Base-by-base conservation (phyloP, 2,888 invertebrate genomes). In the Folsomia manolachei region DNA sequence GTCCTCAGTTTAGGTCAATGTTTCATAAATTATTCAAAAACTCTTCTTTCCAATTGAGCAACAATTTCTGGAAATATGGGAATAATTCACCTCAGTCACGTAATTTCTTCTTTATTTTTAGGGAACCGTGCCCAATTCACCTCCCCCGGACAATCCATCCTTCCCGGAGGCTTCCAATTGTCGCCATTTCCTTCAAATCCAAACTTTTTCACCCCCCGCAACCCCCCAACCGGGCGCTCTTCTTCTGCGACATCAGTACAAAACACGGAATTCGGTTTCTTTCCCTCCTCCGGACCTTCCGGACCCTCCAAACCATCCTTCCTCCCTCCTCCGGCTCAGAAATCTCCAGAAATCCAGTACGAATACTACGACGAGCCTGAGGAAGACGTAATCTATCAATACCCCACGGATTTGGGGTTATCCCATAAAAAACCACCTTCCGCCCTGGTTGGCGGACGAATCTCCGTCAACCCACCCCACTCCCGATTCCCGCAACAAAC, bases 341-440 rank as follows among this genome's bases (percentile, higher is more conserved):
- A 69, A 23, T 61, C 68, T 21, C 71, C 71, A 1, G 77, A 80
- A n/a, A 71, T 75, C 19, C 78, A 78, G 39, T 80, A 80, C 63
- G 80, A 80, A 65, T 80, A 80, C 61, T 80, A 80, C 51, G 78
- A 78, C 69, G 80, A 77, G 25, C 75, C 73, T 56, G 70, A 75
- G 52, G 72, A 68, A 27, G 78, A 80, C 24, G 63, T 77, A 27
- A 73, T 76, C 19, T 79, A 80, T 62, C 75, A 75, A 21, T 78
- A 77, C 27, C 76, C 74, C 7, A 78, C 76, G 21, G 78, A 80
- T 65, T 71, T 75, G n/a, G 78, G 78, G 62, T 72, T 75, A 9
- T 14, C 7, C 56, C 7, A 56, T 19, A 56, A 56, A 4, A 56
- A 56, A 19, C 51, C 69, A 19, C 18, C 26, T 11, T 52, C 68